Conservation (phyloP, 1,140 invertebrate species). For the Solen grandis region DNA sequence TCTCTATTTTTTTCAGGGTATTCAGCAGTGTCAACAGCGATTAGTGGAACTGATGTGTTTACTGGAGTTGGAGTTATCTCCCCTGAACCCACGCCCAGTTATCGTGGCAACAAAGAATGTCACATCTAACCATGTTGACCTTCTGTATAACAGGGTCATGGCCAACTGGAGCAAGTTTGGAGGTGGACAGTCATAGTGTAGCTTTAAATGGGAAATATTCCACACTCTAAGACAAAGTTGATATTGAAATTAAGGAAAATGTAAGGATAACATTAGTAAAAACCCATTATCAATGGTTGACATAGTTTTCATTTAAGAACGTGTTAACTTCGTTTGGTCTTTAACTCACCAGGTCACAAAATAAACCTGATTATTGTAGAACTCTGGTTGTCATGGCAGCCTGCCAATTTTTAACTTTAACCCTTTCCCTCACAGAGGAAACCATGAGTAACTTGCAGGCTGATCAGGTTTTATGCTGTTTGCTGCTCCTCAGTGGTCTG, state of each 20-base stretch:
- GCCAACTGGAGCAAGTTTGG: neutral
- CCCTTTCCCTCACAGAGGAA: no score
- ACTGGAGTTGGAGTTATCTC: slow-evolving; percentile 43
- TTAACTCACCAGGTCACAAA: neutral
- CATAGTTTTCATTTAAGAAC: neutral
- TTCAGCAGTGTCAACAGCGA: slow-evolving; percentile 54
- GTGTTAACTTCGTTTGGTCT: neutral
- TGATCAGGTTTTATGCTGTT: no score
- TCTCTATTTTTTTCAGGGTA: slow-evolving; percentile 48
- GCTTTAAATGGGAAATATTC: neutral
- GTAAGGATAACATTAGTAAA: neutral
- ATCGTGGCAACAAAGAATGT: slow-evolving; percentile 41
- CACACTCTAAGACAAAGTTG: neutral
- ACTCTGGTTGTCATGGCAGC: no score
- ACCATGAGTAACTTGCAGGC: no score
- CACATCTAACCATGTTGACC: slow-evolving; percentile 30
- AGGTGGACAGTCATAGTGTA: neutral
- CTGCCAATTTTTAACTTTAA: no score
- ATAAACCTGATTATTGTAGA: no score
- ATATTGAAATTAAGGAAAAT: no score
- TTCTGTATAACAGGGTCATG: slow-evolving; percentile 49
- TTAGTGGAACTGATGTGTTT: slow-evolving; percentile 52
- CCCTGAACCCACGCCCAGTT: neutral
- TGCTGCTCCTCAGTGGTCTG: no score
- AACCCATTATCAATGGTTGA: neutral